These are phyloP conservation scores for Autographa gamma DNA, from an alignment of 2,888 invertebrate species.

Conservation along the genomic window DNA sequence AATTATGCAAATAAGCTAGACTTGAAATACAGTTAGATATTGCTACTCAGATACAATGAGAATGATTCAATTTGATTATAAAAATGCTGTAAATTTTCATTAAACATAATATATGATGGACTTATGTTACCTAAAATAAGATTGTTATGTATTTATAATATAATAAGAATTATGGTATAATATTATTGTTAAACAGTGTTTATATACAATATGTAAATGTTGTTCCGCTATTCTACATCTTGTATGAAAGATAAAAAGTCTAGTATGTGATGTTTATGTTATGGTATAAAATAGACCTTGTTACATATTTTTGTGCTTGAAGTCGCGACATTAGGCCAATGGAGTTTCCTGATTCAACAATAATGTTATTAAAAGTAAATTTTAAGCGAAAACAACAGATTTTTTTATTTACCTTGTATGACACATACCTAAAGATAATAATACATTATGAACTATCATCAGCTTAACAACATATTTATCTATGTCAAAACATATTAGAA, in stretches of 20 bases:
- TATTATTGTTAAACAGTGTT: no score
- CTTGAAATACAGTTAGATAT: neutral
- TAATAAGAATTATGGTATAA: no score
- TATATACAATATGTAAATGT: no score
- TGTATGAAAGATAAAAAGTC: no score
- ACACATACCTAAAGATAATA: neutral
- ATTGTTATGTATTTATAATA: neutral
- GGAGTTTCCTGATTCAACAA: neutral
- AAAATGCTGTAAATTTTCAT: neutral
- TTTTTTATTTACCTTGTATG: neutral
- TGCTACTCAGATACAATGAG: neutral
- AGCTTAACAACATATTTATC: neutral
- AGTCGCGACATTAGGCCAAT: neutral
- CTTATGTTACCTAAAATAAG: neutral
- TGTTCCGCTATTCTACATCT: no score
- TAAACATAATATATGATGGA: neutral
- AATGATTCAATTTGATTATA: neutral
- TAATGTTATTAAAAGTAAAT: neutral
- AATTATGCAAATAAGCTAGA: neutral
- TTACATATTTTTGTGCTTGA: neutral
- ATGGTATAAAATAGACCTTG: no score
- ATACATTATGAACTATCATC: neutral
- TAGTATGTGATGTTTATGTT: no score
- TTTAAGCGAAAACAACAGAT: neutral
- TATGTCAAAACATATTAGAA: neutral